phyloP scores from a whole-genome alignment of 2,888 invertebrate species.

The Orchestes rusci region DNA sequence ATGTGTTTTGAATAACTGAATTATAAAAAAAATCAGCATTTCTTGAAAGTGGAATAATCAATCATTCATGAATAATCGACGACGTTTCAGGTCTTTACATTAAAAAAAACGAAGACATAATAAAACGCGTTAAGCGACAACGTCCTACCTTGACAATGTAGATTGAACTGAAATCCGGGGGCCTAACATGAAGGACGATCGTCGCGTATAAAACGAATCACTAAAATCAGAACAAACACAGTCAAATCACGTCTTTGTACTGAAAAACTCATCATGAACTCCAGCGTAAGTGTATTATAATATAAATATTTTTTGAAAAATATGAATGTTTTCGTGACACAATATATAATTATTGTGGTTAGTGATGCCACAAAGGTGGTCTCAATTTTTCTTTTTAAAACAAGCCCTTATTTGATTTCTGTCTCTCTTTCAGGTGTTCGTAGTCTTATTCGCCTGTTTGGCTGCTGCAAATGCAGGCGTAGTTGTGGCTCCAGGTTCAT shows the following conservation, averaged over 20 bases:
- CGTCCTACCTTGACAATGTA: conserved; percentile 12
- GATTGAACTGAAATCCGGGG: conserved; percentile 17
- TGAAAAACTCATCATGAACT: conserved; percentile 20
- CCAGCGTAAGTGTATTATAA: conserved; percentile 18
- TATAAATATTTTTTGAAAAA: background rate
- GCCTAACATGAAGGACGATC: conserved; percentile 13
- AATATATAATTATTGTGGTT: no score
- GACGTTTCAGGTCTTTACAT: no score
- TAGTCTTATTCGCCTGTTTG: conserved; percentile 34
- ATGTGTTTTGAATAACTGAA: no score
- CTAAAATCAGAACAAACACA: conserved; percentile 7
- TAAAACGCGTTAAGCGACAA: no score
- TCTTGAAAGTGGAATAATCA: no score
- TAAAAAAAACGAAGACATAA: no score
- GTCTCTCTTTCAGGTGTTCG: conserved; percentile 9
- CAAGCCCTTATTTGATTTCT: no score
- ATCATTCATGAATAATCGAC: no score
- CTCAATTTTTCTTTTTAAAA: no score
- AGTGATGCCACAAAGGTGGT: no score
- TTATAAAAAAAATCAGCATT: no score
- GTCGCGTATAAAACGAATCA: conserved; percentile 17
- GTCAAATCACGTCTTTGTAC: conserved; percentile 15
- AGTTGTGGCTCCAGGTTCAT: conserved; percentile 24
- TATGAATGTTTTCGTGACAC: background rate
- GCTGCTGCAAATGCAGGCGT: conserved; percentile 25